phyloP scores from a whole-genome alignment of 2,113 vertebrate species.

The Hyaena hyaena region DNA sequence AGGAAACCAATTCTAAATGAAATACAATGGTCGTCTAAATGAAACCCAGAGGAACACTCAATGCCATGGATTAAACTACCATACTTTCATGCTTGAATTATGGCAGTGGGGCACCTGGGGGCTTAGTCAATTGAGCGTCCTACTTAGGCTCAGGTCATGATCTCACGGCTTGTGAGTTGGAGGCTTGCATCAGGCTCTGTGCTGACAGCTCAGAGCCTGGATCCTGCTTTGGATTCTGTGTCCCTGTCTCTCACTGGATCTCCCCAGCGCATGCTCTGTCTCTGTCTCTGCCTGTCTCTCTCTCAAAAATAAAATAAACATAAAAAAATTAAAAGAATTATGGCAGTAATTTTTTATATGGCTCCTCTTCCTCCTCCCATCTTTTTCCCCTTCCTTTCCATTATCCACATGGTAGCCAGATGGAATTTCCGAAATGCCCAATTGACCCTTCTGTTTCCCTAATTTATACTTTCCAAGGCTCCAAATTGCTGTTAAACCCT shows the following conservation, averaged over 20 bases:
- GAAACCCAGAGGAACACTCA: neutral
- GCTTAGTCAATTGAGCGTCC: no score
- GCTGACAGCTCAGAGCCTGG: no score
- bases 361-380: neutral
- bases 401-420: neutral
- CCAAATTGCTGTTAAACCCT: neutral
- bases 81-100: neutral
- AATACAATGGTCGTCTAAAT: neutral
- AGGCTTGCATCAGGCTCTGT: no score
- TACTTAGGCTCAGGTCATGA: no score
- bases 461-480: neutral
- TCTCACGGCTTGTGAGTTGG: no score
- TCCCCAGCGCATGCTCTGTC: no score
- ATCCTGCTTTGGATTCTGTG: no score
- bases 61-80: neutral
- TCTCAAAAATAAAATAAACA: no score
- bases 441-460: neutral
- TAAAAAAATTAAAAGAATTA: neutral
- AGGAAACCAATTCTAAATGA: constrained; percentile 14
- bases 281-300: no score
- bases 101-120: neutral
- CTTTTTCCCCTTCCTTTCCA: neutral
- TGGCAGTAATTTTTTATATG: neutral
- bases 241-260: no score
- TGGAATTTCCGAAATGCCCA: constrained; percentile 10